Evolutionary conservation across 2,113 vertebrate genomes (phyloP).

Genomic region (Oryzias javanicus): DNA sequence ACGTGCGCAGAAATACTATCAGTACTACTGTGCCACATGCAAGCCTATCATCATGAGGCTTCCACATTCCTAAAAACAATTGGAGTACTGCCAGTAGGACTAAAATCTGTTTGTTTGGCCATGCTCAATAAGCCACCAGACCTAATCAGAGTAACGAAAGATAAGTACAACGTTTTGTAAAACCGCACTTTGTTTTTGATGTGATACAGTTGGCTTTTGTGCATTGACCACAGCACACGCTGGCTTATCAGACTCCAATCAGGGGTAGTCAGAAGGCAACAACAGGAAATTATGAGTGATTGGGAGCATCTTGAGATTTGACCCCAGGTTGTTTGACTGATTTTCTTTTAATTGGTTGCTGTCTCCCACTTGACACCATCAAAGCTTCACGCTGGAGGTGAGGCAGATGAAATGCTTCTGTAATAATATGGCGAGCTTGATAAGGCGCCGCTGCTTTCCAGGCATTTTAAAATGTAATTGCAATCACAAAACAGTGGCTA

Average conservation of each 20-base stretch:
- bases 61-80: constrained; percentile 52
- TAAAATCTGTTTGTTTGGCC: constrained; percentile 30
- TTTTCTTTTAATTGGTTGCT: constrained; percentile 75
- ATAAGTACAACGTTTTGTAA: constrained; percentile 26
- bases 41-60: constrained; percentile 53
- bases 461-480: constrained; percentile 48
- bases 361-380: constrained; percentile 72
- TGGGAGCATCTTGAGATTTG: constrained; percentile 75
- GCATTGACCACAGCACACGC: constrained; percentile 30
- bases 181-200: constrained; percentile 30
- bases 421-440: constrained; percentile 39
- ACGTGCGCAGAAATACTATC: constrained; percentile 73
- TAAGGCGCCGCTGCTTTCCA: constrained; percentile 35
- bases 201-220: constrained; percentile 14
- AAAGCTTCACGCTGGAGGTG: constrained; percentile 64
- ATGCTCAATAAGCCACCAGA: constrained; percentile 10
- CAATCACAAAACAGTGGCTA: constrained; percentile 49
- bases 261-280: constrained; percentile 54
- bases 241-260: constrained; percentile 58
- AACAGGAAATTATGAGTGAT: constrained; percentile 72
- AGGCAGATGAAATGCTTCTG: constrained; percentile 56
- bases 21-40: constrained; percentile 58
- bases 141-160: constrained; percentile 33
- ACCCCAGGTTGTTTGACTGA: constrained; percentile 75
- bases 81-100: constrained; percentile 27